Evolutionary conservation across 1,140 invertebrate genomes (phyloP).

Genomic region (Cydia pomonella): DNA sequence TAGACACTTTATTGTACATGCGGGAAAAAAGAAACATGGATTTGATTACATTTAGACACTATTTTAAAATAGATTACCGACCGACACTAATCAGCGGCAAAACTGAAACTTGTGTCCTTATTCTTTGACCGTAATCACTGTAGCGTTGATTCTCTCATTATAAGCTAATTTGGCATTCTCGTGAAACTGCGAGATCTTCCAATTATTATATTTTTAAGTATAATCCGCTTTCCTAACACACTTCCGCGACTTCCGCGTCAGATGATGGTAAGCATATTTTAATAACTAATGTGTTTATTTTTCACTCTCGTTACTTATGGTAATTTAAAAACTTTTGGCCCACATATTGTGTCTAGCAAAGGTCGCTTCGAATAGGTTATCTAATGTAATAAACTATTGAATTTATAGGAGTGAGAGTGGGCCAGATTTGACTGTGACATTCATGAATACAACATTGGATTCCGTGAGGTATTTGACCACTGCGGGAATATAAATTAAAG

Average conservation of each 20-base stretch:
- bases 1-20: no score
- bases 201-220: conserved; percentile 6
- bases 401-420: background rate
- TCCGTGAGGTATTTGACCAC: background rate
- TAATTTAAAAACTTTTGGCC: background rate
- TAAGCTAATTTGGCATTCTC: conserved; percentile 7
- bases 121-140: conserved; percentile 3
- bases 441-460: background rate
- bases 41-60: background rate
- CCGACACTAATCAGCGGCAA: background rate
- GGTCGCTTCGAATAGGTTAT: background rate
- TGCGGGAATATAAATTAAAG: no score
- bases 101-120: background rate
- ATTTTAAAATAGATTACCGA: background rate
- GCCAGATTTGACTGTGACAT: background rate
- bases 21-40: no score
- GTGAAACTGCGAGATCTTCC: background rate
- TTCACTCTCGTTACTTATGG: background rate
- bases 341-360: background rate
- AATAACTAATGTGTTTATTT: background rate
- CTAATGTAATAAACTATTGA: background rate
- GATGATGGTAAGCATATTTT: background rate
- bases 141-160: conserved; percentile 5
- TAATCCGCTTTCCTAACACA: conserved; percentile 9
- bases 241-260: conserved; percentile 3